Evolutionary conservation across 1,140 invertebrate genomes (phyloP).

Genomic region (Meloidogyne floridensis): DNA sequence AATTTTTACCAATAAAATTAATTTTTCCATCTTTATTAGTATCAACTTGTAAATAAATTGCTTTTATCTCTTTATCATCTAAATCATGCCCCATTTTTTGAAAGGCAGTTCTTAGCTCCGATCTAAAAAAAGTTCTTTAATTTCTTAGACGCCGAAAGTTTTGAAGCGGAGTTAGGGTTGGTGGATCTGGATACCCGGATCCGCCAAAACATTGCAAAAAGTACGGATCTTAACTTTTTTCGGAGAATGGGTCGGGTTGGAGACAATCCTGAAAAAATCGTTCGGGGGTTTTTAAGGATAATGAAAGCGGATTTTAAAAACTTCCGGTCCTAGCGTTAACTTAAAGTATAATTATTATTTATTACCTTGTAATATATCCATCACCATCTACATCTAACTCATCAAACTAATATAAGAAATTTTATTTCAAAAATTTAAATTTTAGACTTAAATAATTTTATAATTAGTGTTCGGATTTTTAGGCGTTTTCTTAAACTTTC

Average conservation of each 20-base stretch:
- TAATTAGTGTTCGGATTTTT: too few species aligned
- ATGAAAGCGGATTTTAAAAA: constrained; percentile 2
- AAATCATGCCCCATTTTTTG: constrained; percentile 63
- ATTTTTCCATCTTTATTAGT: constrained; percentile 65
- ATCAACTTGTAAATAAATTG: constrained; percentile 65
- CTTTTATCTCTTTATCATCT: constrained; percentile 64
- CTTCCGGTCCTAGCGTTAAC: too few species aligned
- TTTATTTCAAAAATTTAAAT: neutral
- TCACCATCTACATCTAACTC: constrained; percentile 65
- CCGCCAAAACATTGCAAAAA: too few species aligned
- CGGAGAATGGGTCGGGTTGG: too few species aligned
- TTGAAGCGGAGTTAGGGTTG: too few species aligned
- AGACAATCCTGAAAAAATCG: too few species aligned
- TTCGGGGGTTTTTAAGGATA: neutral
- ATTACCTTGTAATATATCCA: constrained; percentile 59
- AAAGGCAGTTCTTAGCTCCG: constrained; percentile 63
- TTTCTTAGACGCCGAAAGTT: too few species aligned
- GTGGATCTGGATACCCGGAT: too few species aligned
- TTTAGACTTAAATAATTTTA: too few species aligned
- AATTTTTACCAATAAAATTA: constrained; percentile 57
- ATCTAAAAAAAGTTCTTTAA: constrained; percentile 28
- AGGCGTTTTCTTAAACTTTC: too few species aligned
- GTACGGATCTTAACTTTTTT: too few species aligned
- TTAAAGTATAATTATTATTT: neutral
- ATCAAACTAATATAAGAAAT: constrained; percentile 44